Percentiles rank a stretch among this genome's conserved stretches.
phyloP scores from a whole-genome alignment of 1,140 invertebrate species.

The Chrysomallon squamiferum region DNA sequence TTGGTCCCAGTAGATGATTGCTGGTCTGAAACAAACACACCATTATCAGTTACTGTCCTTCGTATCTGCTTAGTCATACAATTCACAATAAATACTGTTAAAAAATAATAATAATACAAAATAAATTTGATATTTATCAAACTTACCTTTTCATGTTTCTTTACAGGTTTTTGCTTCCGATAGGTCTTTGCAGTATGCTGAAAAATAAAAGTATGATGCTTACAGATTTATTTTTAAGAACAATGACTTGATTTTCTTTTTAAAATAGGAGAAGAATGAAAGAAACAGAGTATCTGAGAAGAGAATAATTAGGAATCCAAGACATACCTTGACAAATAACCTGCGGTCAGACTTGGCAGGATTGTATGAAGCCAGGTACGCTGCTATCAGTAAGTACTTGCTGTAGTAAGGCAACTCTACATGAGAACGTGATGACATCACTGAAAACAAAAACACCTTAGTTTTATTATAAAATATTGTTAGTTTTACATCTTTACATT shows the following conservation, averaged over 20 bases:
- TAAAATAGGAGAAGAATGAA: too few relatives aligned
- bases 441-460: slow-evolving; percentile 15
- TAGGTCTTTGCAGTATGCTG: slow-evolving; percentile 71
- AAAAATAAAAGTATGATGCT: slow-evolving; percentile 10
- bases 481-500: not conserved
- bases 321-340: slow-evolving; percentile 58
- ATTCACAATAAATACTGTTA: too few relatives aligned
- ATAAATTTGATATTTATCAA: too few relatives aligned
- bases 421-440: slow-evolving; percentile 36
- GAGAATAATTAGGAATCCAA: too few relatives aligned
- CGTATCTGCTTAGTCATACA: too few relatives aligned
- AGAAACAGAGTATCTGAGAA: too few relatives aligned
- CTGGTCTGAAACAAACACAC: slow-evolving; percentile 48
- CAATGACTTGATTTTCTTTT: too few relatives aligned
- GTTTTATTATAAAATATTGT: not conserved
- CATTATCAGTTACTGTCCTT: not conserved
- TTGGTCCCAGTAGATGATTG: slow-evolving; percentile 74
- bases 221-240: too few relatives aligned
- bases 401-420: slow-evolving; percentile 88
- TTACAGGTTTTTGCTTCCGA: slow-evolving; percentile 69
- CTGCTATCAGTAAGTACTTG: slow-evolving; percentile 86
- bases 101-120: too few relatives aligned
- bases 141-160: slow-evolving; percentile 59
- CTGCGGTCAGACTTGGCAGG: slow-evolving; percentile 83
- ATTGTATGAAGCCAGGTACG: slow-evolving; percentile 90